Conservation (phyloP, 2,113 vertebrate genomes). For the Dasypus novemcinctus region DNA sequence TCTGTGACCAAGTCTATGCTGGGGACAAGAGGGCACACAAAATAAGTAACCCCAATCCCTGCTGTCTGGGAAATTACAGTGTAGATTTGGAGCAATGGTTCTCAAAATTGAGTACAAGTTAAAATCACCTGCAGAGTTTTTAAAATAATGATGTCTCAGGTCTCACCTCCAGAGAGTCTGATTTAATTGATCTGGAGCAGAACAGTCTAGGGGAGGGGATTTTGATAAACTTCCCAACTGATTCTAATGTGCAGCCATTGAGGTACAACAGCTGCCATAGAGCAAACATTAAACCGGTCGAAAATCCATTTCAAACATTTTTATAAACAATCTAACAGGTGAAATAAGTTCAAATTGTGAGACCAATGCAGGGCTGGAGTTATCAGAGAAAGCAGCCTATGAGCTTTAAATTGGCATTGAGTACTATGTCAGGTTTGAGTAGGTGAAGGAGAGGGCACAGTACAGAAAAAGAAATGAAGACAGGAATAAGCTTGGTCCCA, state of each 20-base stretch:
- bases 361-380: neutral
- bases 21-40: neutral
- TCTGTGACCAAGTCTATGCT: neutral
- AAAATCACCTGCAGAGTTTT: neutral
- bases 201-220: neutral
- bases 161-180: neutral
- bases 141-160: neutral
- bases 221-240: neutral
- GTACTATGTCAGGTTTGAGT: neutral
- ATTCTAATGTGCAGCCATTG: neutral
- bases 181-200: neutral
- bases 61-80: neutral
- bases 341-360: neutral
- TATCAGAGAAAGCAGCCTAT: neutral
- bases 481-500: neutral
- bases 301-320: neutral
- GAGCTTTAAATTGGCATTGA: neutral
- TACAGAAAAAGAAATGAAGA: neutral
- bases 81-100: neutral
- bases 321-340: neutral
- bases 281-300: neutral
- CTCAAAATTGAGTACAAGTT: neutral
- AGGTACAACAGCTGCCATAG: neutral
- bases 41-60: neutral
- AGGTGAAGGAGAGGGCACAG: neutral